Conservation (phyloP, 2,888 invertebrate genomes). For the Drymonia ruficornis region DNA sequence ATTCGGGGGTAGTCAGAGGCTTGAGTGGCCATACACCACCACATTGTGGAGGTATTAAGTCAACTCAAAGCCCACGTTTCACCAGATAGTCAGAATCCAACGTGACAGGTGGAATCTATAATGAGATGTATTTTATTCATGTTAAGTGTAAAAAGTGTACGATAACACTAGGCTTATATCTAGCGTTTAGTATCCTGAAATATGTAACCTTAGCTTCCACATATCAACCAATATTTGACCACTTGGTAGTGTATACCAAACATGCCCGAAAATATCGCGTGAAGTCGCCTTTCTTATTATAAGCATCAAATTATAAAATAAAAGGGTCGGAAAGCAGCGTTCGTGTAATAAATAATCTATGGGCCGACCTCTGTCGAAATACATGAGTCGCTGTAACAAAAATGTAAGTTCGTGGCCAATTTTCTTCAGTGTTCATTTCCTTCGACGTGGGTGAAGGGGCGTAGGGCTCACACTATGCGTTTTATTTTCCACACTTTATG, state of each 20-base stretch:
- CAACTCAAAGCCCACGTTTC: no score
- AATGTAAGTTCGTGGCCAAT: slow-evolving; percentile 51
- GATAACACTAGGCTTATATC: no score
- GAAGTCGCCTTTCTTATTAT: slow-evolving; percentile 35
- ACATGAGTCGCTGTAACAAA: slow-evolving; percentile 40
- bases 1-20: no score
- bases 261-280: slow-evolving; percentile 29
- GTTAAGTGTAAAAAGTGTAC: no score
- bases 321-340: slow-evolving; percentile 36
- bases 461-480: slow-evolving; percentile 29
- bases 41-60: no score
- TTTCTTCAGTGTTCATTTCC: slow-evolving; percentile 64
- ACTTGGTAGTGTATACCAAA: not conserved
- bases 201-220: no score
- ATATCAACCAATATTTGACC: no score
- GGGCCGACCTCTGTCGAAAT: slow-evolving; percentile 29
- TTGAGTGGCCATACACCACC: no score
- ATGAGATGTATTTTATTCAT: no score
- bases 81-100: no score
- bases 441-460: slow-evolving; percentile 32
- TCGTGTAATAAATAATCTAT: slow-evolving; percentile 45
- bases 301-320: slow-evolving; percentile 49
- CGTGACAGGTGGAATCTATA: no score
- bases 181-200: no score
- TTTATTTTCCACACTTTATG: slow-evolving; percentile 13